These are phyloP conservation scores for Folsomia candida DNA, from an alignment of 2,888 invertebrate genomes.

Conservation along the genomic window DNA sequence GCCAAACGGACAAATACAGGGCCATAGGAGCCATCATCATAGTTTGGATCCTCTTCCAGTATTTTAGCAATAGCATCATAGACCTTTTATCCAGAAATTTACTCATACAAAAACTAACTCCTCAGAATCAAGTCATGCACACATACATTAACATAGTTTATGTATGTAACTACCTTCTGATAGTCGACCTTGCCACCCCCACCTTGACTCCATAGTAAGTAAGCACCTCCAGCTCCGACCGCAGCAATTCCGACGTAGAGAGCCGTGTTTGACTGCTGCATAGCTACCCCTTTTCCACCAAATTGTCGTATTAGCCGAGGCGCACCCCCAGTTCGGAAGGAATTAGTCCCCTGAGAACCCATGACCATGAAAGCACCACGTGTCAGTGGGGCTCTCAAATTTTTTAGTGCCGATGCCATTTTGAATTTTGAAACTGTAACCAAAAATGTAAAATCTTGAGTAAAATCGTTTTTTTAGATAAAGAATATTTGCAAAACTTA, in stretches of 20 bases:
- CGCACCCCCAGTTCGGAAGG: background rate
- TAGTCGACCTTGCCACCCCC: constrained; percentile 26
- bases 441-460: too few relatives aligned
- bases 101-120: background rate
- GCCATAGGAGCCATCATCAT: constrained; percentile 41
- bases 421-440: constrained; percentile 4
- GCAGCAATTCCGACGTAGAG: constrained; percentile 22
- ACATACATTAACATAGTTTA: too few relatives aligned
- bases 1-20: constrained; percentile 38
- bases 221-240: constrained; percentile 33
- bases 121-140: too few relatives aligned
- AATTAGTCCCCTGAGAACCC: constrained; percentile 21
- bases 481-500: too few relatives aligned
- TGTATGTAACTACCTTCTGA: constrained; percentile 28
- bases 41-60: constrained; percentile 34
- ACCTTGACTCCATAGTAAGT: constrained; percentile 27
- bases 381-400: constrained; percentile 27
- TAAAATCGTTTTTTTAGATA: too few relatives aligned
- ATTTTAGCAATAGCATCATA: constrained; percentile 38
- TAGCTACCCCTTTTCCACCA: constrained; percentile 2
- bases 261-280: constrained; percentile 6
- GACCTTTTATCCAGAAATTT: constrained; percentile 17
- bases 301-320: constrained; percentile 24
- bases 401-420: constrained; percentile 38
- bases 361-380: constrained; percentile 28